These are phyloP conservation scores for Semibalanus balanoides DNA, from an alignment of 1,140 invertebrate genomes.

Conservation along the genomic window DNA sequence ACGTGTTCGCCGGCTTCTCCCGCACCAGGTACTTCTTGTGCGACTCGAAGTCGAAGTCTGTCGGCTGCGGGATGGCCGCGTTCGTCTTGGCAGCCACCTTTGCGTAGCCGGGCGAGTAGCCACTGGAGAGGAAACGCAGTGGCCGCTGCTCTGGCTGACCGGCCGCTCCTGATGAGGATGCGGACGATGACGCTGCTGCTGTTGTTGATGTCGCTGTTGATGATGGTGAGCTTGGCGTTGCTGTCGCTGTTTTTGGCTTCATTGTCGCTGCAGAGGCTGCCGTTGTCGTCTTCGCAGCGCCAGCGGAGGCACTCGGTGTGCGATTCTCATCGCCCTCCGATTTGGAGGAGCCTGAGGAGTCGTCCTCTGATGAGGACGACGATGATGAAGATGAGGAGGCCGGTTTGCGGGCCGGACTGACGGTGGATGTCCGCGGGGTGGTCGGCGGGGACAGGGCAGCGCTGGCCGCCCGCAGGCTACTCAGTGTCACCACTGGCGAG, in stretches of 20 bases:
- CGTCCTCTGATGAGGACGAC: neutral
- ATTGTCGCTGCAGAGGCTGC: too few species aligned
- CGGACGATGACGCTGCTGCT: too few species aligned
- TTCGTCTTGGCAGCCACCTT: neutral
- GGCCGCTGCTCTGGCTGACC: neutral
- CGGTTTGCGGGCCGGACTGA: too few species aligned
- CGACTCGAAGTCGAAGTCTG: neutral
- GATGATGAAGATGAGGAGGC: neutral
- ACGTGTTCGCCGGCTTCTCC: neutral
- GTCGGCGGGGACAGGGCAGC: neutral
- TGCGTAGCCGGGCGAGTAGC: neutral
- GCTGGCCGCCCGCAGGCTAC: neutral
- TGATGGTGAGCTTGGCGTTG: too few species aligned
- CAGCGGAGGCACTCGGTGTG: too few species aligned
- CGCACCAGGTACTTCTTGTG: neutral
- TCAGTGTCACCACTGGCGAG: neutral
- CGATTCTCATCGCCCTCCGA: neutral
- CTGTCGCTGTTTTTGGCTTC: too few species aligned
- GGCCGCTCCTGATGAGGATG: too few species aligned
- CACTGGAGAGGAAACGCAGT: neutral
- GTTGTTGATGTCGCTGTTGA: too few species aligned
- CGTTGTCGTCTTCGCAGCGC: too few species aligned
- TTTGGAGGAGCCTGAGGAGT: neutral
- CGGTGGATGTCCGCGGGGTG: neutral
- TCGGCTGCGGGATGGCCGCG: neutral